These are phyloP conservation scores for Crocuta crocuta DNA, from an alignment of 2,113 vertebrate genomes.

Conservation along the genomic window DNA sequence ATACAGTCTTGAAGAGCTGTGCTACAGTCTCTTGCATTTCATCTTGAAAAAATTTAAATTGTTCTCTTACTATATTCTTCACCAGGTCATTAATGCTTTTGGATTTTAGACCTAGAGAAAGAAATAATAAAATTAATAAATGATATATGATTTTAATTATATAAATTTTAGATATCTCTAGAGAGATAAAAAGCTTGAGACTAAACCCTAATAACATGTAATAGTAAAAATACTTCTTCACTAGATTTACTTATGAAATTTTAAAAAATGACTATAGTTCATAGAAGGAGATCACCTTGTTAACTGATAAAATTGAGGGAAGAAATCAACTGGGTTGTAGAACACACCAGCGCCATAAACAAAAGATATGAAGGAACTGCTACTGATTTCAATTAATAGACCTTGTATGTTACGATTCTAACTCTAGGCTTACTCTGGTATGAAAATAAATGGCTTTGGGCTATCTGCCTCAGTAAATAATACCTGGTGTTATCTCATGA, in stretches of 20 bases:
- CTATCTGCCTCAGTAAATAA: neutral
- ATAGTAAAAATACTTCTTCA: constrained; percentile 14
- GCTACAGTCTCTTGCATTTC: constrained; percentile 85
- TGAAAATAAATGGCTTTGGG: neutral
- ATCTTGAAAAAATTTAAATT: constrained; percentile 83
- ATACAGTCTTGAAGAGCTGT: constrained; percentile 87
- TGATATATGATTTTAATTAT: neutral
- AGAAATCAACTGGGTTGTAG: neutral
- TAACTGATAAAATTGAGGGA: neutral
- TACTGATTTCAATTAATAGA: neutral
- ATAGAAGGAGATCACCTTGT: neutral
- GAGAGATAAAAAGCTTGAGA: neutral
- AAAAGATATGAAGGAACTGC: neutral
- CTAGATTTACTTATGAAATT: neutral
- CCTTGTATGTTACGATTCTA: neutral
- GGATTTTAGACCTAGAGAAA: constrained; percentile 85
- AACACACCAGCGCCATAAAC: neutral
- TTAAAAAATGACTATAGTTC: neutral
- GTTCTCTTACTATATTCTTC: constrained; percentile 83
- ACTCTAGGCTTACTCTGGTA: neutral
- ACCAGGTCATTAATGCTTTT: constrained; percentile 85
- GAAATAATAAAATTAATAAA: constrained; percentile 45
- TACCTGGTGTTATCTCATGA: neutral
- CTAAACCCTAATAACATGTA: neutral
- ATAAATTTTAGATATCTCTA: neutral